Conservation (phyloP, 2,797 vertebrate species). For the Sitta carolinensis region DNA sequence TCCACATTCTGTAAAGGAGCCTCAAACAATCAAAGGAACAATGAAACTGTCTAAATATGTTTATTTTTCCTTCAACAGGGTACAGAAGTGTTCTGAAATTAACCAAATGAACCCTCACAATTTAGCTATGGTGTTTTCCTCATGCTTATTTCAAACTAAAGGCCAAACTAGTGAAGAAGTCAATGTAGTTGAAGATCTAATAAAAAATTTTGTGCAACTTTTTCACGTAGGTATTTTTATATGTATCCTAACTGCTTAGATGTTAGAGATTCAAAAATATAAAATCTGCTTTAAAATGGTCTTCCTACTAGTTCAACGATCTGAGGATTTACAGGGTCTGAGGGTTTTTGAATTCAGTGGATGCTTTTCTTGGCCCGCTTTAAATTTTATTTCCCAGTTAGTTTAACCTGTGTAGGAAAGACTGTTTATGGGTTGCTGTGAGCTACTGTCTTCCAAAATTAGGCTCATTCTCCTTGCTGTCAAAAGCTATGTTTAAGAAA, state of each 20-base stretch:
- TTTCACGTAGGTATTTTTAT: constrained; percentile 86
- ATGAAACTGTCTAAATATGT: constrained; percentile 9
- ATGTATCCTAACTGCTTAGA: neutral
- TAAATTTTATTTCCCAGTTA: constrained; percentile 3
- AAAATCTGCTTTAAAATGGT: neutral
- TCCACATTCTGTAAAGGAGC: neutral
- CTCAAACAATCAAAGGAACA: neutral
- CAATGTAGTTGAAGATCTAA: constrained; percentile 87
- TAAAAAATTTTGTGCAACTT: constrained; percentile 89
- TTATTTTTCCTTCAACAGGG: constrained; percentile 67
- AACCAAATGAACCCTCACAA: constrained; percentile 88
- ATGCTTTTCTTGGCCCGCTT: constrained; percentile 5
- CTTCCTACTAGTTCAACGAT: neutral
- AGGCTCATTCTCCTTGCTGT: neutral
- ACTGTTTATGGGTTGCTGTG: neutral
- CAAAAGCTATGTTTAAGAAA: neutral
- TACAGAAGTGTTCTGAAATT: constrained; percentile 92
- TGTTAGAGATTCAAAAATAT: neutral
- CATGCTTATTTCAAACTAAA: constrained; percentile 92
- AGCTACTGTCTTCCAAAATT: neutral
- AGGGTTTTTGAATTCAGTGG: neutral
- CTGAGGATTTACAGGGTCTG: neutral
- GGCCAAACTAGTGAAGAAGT: constrained; percentile 89
- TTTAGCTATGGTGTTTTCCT: constrained; percentile 90
- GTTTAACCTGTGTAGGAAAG: neutral